Base-by-base conservation (phyloP, 2,888 invertebrate genomes). In the Himalopsyche japonica region DNA sequence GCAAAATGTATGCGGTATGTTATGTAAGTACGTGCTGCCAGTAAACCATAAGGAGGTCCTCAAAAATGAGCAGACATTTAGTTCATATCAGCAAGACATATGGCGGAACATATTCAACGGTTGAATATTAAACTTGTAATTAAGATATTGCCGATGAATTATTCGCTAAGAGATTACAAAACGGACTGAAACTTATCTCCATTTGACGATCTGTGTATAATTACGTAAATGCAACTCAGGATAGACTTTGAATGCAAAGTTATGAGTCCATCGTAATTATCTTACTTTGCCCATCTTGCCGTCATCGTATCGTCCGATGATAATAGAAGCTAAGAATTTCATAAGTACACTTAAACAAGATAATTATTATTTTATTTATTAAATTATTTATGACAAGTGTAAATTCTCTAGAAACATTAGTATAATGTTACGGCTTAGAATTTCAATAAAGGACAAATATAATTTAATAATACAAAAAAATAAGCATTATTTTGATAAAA, bases 61-160 rank as follows among this genome's bases (percentile, higher is more conserved):
- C 81, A 85, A 83, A 85, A 85, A 83, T 70, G 81, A 81, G 57
- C n/a, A 64, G 79, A 24, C 80, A 83, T 30, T 82, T 85, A 80
- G 64, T 81, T 47, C 47, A 43, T 81, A 81, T 83, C 83, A 43
- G 49, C 80, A 82, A 82, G 85, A 85, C 80, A 81, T 57, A 85
- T 77, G 85, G 82, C 80, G 37, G 32, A 81, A 47, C 79, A 76
- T 47, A 47, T 79, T 37, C 43, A 70, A n/a, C 76, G 48, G 47
- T 37, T 43, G 84, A 85, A 85, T 85, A 84, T 85, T 85, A 84
- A 84, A 85, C 82, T 84, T 30, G 85, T 83, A 85, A 85, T 85
- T 85, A 85, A 85, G 83, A 85, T 85, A 84, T 85, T 48, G 79
- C 43, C 82, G 37, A 83, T 84, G 85, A 84, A 83, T 83, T 85